phyloP scores from a whole-genome alignment of 2,888 invertebrate species.

The Trilocha varians region DNA sequence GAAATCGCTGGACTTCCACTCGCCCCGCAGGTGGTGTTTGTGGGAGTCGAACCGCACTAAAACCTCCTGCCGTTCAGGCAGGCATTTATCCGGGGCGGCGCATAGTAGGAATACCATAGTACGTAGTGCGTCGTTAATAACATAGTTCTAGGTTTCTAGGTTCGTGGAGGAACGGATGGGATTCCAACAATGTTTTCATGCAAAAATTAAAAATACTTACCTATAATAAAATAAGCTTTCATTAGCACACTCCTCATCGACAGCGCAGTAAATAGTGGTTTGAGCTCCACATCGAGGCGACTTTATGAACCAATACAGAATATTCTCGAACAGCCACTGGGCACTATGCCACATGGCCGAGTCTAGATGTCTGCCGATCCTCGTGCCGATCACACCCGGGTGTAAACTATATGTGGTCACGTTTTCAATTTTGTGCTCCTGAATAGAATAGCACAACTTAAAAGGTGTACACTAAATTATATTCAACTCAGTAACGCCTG shows the following conservation, averaged over 20 bases:
- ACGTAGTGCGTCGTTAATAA: too few relatives aligned
- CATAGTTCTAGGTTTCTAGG: not conserved
- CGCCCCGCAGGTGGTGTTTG: too few relatives aligned
- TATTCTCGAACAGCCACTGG: constrained; percentile 35
- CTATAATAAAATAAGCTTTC: constrained; percentile 73
- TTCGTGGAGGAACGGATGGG: not conserved
- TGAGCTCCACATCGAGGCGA: constrained; percentile 80
- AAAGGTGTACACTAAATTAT: too few relatives aligned
- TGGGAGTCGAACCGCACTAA: too few relatives aligned
- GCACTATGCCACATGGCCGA: constrained; percentile 33
- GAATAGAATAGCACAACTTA: too few relatives aligned
- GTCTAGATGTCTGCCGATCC: constrained; percentile 75
- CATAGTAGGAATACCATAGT: too few relatives aligned
- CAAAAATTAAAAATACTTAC: too few relatives aligned
- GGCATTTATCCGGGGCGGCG: too few relatives aligned
- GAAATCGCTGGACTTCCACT: too few relatives aligned
- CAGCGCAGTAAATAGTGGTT: constrained; percentile 79
- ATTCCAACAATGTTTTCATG: too few relatives aligned
- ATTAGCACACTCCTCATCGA: constrained; percentile 73
- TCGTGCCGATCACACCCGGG: constrained; percentile 77
- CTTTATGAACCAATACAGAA: constrained; percentile 62
- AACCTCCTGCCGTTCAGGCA: too few relatives aligned
- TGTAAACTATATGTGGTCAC: constrained; percentile 76
- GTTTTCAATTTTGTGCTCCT: constrained; percentile 46
- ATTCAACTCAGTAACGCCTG: too few relatives aligned